Conservation (phyloP, 2,888 invertebrate species). For the Dermolepida albohirtum region DNA sequence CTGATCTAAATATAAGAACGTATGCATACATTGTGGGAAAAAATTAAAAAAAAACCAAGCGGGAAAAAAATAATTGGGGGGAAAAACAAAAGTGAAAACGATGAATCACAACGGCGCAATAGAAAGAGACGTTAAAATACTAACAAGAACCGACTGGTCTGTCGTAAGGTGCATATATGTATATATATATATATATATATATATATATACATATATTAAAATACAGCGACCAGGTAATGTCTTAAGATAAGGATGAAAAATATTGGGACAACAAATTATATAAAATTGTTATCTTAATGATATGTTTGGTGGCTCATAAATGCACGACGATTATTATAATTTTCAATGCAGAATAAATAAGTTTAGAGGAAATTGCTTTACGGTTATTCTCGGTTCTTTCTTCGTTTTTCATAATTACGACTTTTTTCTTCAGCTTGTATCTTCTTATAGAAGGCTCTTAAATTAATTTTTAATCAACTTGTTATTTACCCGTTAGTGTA, state of each 20-base stretch:
- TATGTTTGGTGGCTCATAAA: slow-evolving; percentile 43
- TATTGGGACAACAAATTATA: slow-evolving; percentile 44
- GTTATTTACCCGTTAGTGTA: slow-evolving; percentile 21
- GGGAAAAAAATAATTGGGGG: not conserved
- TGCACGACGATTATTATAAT: slow-evolving; percentile 44
- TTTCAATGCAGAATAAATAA: slow-evolving; percentile 46
- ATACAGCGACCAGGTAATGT: slow-evolving; percentile 7
- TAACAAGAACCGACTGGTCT: not conserved
- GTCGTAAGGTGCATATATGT: not conserved
- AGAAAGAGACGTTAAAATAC: slow-evolving; percentile 8
- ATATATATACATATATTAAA: too few species aligned
- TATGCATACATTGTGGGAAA: too few species aligned
- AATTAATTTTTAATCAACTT: slow-evolving; percentile 40
- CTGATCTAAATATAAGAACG: too few species aligned
- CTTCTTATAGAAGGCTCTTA: slow-evolving; percentile 11
- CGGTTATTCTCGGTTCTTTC: slow-evolving; percentile 23
- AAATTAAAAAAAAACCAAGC: not conserved
- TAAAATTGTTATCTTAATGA: slow-evolving; percentile 46
- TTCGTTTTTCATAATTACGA: slow-evolving; percentile 31
- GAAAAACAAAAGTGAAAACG: not conserved
- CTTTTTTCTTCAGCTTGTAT: slow-evolving; percentile 3
- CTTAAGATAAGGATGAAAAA: slow-evolving; percentile 34
- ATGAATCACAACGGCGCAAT: not conserved
- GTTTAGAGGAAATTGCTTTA: slow-evolving; percentile 46
- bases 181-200: too few species aligned